Percentiles rank a stretch among this genome's conserved stretches.
Evolutionary conservation across 2,113 vertebrate genomes (phyloP).

Genomic region (Ophthalmolycus amberensis): DNA sequence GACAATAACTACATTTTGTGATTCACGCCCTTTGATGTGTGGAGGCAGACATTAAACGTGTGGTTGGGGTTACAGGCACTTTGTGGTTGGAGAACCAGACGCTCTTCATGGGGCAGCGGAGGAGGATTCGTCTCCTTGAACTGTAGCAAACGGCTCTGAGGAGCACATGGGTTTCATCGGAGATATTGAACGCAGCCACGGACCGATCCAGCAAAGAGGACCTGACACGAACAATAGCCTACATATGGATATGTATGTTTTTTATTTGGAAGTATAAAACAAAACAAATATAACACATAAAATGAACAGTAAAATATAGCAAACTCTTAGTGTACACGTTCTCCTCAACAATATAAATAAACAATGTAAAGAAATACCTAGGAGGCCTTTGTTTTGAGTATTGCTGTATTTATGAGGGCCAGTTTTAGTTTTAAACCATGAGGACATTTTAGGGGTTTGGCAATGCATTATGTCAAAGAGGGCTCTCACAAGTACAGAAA

Average conservation of each 20-base stretch:
- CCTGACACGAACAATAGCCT: conserved; percentile 79
- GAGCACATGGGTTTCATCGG: conserved; percentile 75
- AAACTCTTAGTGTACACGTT: conserved; percentile 5
- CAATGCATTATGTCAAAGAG: not conserved
- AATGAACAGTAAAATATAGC: not conserved
- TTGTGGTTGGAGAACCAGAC: conserved; percentile 62
- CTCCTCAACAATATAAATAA: not conserved
- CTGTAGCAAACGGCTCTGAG: conserved; percentile 37
- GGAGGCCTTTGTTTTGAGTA: not conserved
- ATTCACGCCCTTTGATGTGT: conserved; percentile 55
- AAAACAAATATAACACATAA: not conserved
- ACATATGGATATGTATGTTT: conserved; percentile 68
- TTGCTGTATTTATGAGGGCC: not conserved
- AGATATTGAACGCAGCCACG: conserved; percentile 27
- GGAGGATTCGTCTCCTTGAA: conserved; percentile 53
- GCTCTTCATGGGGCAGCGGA: conserved; percentile 44
- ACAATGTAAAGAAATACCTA: not conserved
- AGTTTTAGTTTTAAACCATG: not conserved
- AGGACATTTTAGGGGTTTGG: not conserved
- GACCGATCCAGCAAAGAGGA: not conserved
- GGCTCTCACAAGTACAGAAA: not conserved
- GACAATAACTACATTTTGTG: conserved; percentile 54
- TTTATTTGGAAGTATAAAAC: not conserved
- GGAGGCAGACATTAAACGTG: conserved; percentile 62
- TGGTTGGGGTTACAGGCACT: conserved; percentile 57